A percentile compares a stretch with the other conserved stretches of the same genome.
phyloP scores from a whole-genome alignment of 2,797 vertebrate species.

The Scolopax rusticola region DNA sequence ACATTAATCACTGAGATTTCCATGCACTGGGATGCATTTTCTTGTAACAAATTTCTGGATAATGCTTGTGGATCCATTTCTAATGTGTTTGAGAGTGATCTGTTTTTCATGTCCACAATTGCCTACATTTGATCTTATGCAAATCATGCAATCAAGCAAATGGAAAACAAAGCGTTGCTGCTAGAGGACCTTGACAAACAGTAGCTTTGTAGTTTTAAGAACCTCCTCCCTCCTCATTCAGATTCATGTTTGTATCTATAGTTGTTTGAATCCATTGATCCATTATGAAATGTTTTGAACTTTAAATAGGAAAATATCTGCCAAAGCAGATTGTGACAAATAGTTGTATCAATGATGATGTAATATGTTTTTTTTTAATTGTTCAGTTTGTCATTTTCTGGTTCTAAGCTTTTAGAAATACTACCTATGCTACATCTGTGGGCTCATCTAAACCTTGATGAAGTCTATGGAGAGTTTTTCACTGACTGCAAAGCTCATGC shows the following conservation, averaged over 20 bases:
- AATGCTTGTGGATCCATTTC: slow-evolving; percentile 72
- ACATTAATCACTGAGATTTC: slow-evolving; percentile 77
- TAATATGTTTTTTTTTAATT: not conserved
- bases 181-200: slow-evolving; percentile 59
- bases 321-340: not conserved
- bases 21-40: slow-evolving; percentile 67
- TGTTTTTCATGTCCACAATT: slow-evolving; percentile 71
- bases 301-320: not conserved
- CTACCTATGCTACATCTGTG: not conserved
- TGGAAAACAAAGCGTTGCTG: slow-evolving; percentile 70
- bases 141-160: slow-evolving; percentile 80
- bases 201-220: slow-evolving; percentile 62
- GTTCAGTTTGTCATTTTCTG: slow-evolving; percentile 7
- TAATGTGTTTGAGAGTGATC: slow-evolving; percentile 66
- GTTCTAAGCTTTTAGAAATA: not conserved
- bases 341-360: slow-evolving; percentile 3
- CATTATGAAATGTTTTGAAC: slow-evolving; percentile 7
- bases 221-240: not conserved
- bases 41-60: slow-evolving; percentile 62
- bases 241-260: slow-evolving; percentile 20
- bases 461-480: not conserved
- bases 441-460: not conserved
- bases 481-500: not conserved
- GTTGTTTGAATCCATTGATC: slow-evolving; percentile 42
- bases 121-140: slow-evolving; percentile 78